Conservation (phyloP, 2,113 vertebrate genomes). For the Platysteira castanea region DNA sequence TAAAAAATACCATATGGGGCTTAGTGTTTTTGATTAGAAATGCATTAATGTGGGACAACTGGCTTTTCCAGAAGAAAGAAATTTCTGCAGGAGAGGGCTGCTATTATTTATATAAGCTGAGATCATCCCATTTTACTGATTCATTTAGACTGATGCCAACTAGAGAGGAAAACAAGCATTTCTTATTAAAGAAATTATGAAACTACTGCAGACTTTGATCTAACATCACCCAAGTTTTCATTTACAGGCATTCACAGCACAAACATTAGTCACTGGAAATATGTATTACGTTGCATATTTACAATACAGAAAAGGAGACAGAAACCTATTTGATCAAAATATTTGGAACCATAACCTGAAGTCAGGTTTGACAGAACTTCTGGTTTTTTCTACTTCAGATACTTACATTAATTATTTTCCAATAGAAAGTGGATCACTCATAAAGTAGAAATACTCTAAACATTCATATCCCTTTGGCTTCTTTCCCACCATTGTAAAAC, state of each 20-base stretch:
- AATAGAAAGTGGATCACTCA: background rate
- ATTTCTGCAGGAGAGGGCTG: constrained; percentile 47
- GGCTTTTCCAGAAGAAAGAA: constrained; percentile 46
- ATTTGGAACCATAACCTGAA: constrained; percentile 12
- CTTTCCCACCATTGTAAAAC: background rate
- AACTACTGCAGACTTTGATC: constrained; percentile 56
- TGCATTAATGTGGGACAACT: constrained; percentile 34
- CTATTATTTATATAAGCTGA: constrained; percentile 49
- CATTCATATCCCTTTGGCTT: background rate
- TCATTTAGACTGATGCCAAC: constrained; percentile 59
- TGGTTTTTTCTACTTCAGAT: background rate
- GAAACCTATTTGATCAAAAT: constrained; percentile 46
- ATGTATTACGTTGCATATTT: background rate
- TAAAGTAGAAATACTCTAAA: background rate
- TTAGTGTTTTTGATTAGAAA: constrained; percentile 53
- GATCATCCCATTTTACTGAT: constrained; percentile 61
- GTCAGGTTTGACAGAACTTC: constrained; percentile 15
- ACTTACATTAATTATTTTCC: background rate
- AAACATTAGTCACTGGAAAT: background rate
- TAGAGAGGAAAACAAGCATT: constrained; percentile 20
- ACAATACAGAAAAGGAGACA: background rate
- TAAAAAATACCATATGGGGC: constrained; percentile 32
- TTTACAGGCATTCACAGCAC: background rate
- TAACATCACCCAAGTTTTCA: constrained; percentile 45
- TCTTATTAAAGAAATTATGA: constrained; percentile 55